Base-by-base conservation (phyloP, 2,888 invertebrate species). In the Ornithoptera alexandrae region DNA sequence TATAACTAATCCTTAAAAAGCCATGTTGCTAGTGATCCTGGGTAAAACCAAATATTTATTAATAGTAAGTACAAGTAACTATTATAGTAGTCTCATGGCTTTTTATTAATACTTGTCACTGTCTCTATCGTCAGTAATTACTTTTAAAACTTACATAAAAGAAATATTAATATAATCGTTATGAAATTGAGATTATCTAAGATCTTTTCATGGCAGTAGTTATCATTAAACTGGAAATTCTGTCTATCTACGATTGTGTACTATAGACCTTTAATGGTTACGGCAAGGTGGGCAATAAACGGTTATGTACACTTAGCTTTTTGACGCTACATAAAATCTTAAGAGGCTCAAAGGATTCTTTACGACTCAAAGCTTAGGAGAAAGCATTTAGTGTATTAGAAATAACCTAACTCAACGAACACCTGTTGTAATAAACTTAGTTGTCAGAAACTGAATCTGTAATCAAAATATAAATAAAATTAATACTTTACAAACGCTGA, bases 361-460 rank as follows among this genome's bases (percentile, higher is more conserved):
- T 68, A 68, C 58, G 62, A 58, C 62, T 64, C 67, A 67, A 71
- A 73, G 70, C 72, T 74, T 53, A n/a, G 74, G 73, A 72, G 69
- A 75, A 74, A 74, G 73, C 67, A 74, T 74, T 75, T 67, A 67
- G 67, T 75, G 74, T 73, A 72, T 72, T 69, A 67, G 72, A 66
- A 67, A 72, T 61, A 63, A 46, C 60, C 59, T 30, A 22, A 61
- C 58, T 22, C 24, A 58, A 58, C 24, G 58, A 58, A 58, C 58
- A 58, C 58, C 30, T 61, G 61, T 61, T 61, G 36, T n/a, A 61
- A 36, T 30, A n/a, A 61, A 30, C 18, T 39, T 61, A n/a, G 36
- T n/a, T 61, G 53, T 53, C 7, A 53, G 53, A 53, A 53, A 53
- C 53, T 12, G 53, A 53, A n/a, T 3, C 53, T n/a, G 15, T 53